Percentiles rank a stretch among this genome's conserved stretches.
These are phyloP conservation scores for Lerista edwardsae DNA, from an alignment of 2,797 vertebrate genomes.

Conservation along the genomic window DNA sequence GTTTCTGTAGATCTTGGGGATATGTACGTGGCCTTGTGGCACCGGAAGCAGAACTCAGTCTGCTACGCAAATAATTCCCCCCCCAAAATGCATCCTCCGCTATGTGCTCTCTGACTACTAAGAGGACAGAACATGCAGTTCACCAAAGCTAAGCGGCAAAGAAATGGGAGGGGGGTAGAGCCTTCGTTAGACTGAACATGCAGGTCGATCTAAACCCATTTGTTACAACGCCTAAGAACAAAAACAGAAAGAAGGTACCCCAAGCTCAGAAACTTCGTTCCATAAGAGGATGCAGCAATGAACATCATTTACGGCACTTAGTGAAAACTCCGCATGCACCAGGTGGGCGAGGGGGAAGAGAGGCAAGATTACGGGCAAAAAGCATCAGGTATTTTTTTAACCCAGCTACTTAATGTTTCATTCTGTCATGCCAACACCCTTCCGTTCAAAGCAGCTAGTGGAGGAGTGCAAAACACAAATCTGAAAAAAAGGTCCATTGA, in stretches of 20 bases:
- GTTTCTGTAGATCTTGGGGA: conserved; percentile 32
- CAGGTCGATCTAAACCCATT: conserved; percentile 55
- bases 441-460: conserved; percentile 69
- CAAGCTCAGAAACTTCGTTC: conserved; percentile 50
- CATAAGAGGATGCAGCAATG: conserved; percentile 69
- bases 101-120: conserved; percentile 1
- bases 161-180: conserved; percentile 57
- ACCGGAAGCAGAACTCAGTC: conserved; percentile 34
- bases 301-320: conserved; percentile 65
- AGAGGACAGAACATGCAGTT: conserved; percentile 33
- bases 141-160: conserved; percentile 46
- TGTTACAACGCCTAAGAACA: conserved; percentile 9
- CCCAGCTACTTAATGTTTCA: conserved; percentile 44
- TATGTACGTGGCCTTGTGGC: conserved; percentile 41
- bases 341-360: conserved; percentile 29
- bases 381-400: conserved; percentile 20
- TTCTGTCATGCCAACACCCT: conserved; percentile 67
- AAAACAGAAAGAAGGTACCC: not conserved
- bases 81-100: not conserved
- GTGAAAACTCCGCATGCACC: conserved; percentile 63
- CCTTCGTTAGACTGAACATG: conserved; percentile 59
- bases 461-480: conserved; percentile 74
- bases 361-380: conserved; percentile 56
- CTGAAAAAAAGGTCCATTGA: conserved; percentile 59
- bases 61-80: not conserved